These are phyloP conservation scores for Ips nitidus DNA, from an alignment of 1,140 invertebrate species.

Conservation along the genomic window DNA sequence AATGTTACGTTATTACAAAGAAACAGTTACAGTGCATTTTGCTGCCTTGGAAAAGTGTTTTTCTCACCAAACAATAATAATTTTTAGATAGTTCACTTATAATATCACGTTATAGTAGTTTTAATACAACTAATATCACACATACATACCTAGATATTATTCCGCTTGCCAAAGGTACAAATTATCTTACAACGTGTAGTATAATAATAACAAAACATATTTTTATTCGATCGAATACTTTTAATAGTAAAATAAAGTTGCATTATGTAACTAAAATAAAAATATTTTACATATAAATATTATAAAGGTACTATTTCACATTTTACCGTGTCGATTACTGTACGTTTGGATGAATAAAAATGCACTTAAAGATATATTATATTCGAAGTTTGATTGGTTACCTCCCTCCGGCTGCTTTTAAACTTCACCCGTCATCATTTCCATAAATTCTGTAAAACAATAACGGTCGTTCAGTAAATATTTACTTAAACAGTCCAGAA, in stretches of 20 bases:
- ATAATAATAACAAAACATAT: constrained; percentile 26
- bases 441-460: constrained; percentile 87
- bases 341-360: constrained; percentile 30
- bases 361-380: constrained; percentile 31
- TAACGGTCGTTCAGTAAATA: neutral
- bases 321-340: constrained; percentile 20
- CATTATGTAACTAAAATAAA: constrained; percentile 32
- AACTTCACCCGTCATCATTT: constrained; percentile 91
- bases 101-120: no score
- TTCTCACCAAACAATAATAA: no score
- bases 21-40: no score
- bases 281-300: constrained; percentile 35
- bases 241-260: constrained; percentile 14
- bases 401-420: constrained; percentile 27
- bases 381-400: constrained; percentile 17
- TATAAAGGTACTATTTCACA: constrained; percentile 28
- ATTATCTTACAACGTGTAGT: constrained; percentile 17
- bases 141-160: neutral
- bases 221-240: constrained; percentile 25
- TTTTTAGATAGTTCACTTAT: no score
- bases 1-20: no score
- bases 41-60: no score
- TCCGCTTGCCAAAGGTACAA: constrained; percentile 30
- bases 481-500: no score
- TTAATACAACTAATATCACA: constrained; percentile 4